Base-by-base conservation (phyloP, 92 coral and sea anemone species). In the Porites rus region DNA sequence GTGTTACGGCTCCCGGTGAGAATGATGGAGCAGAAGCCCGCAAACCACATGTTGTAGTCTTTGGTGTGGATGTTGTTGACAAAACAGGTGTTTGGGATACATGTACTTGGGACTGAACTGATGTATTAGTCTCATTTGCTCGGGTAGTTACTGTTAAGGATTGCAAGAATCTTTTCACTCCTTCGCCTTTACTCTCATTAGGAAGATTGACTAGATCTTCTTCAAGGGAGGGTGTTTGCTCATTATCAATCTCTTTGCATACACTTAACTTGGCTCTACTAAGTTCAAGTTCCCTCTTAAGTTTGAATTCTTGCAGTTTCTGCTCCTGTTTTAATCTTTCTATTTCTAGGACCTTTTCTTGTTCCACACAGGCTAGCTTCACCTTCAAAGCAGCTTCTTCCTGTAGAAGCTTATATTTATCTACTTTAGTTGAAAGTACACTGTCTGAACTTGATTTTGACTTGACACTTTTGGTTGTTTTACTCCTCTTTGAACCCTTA, bases 1-100 rank as follows among this genome's bases (percentile, higher is more conserved):
- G 71, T 63, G 82, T 78, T 78, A 64, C 28, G 18, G 71, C 71
- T 62, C 38, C 60, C n/a, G 82, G 19, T 43, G 46, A 60, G 82
- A 62, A 78, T 62, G 60, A 50, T 11, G 72, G 69, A 24, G 72
- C 67, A 38, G 82, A 8, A 24, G 50, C 65, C 16, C 19, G 79
- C 79, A 21, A 28, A 20, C 46, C 14, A 54, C 79, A 53, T 56
- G 79, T 73, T 7, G 60, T 17, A 4, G 56, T 9, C 24, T 8
- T 52, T 18, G 78, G 61, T 51, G 78, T 74, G 43, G 64, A 52
- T 10, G 43, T 52, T 6, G 19, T 74, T n/a, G 63, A 19, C 28
- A 58, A 24, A 19, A 18, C 69, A 60, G 69, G 69, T 7, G 69
- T 21, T 16, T 2, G 58, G 19, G 69, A 25, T 8, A 24, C 52